A percentile compares a stretch with the other conserved stretches of the same genome.
phyloP scores from a whole-genome alignment of 2,113 vertebrate species.

The Pollimyrus isidori region DNA sequence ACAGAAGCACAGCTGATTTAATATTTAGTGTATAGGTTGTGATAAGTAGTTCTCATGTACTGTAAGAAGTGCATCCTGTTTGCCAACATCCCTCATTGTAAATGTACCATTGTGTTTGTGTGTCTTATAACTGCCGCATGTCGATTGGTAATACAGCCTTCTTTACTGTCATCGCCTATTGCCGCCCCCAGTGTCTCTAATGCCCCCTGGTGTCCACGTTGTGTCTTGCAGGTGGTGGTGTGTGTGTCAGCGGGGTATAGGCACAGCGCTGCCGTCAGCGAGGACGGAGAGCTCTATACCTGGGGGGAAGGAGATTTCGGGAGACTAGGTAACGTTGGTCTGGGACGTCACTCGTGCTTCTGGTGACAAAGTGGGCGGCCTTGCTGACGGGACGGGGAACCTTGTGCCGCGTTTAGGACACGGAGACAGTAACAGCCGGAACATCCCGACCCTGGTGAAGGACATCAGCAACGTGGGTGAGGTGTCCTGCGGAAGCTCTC shows the following conservation, averaged over 20 bases:
- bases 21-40: neutral
- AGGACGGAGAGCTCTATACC: slow-evolving; percentile 74
- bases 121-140: neutral
- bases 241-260: slow-evolving; percentile 77
- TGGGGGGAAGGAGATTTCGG: slow-evolving; percentile 82
- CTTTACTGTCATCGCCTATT: neutral
- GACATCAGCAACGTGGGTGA: slow-evolving; percentile 79
- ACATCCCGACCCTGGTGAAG: slow-evolving; percentile 77
- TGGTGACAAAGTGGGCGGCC: neutral
- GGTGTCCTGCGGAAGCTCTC: slow-evolving; percentile 76
- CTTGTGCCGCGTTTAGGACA: slow-evolving; percentile 52
- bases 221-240: slow-evolving; percentile 60
- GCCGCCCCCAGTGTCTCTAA: neutral
- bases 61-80: neutral
- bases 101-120: neutral
- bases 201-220: neutral
- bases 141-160: neutral
- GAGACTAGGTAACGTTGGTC: slow-evolving; percentile 62
- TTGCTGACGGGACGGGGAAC: neutral
- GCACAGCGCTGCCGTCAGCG: slow-evolving; percentile 74
- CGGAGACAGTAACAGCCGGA: slow-evolving; percentile 76
- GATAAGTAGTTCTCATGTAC: neutral
- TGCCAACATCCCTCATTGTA: neutral
- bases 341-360: neutral
- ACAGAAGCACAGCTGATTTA: neutral